A percentile compares a stretch with the other conserved stretches of the same genome.
Conservation (phyloP, 2,797 vertebrate genomes). For the Schizothorax lantsangensis region DNA sequence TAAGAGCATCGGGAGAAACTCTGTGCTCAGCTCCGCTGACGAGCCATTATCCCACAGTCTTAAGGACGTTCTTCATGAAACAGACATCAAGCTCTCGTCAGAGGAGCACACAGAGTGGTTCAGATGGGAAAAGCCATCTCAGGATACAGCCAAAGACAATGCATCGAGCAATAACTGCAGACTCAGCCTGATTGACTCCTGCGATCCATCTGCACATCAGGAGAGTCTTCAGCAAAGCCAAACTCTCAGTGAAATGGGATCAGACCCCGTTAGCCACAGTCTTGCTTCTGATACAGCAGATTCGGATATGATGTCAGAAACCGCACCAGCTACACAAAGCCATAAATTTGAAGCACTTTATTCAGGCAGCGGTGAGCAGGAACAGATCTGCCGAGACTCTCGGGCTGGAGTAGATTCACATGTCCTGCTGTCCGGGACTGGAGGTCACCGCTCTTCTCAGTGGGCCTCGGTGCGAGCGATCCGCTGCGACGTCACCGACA, state of each 20-base stretch:
- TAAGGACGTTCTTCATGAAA: slow-evolving; percentile 47
- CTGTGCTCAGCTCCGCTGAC: slow-evolving; percentile 34
- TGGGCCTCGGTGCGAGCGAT: slow-evolving; percentile 38
- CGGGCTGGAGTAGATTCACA: not conserved
- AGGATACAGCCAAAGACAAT: slow-evolving; percentile 72
- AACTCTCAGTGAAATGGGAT: slow-evolving; percentile 26
- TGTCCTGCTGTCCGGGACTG: slow-evolving; percentile 43
- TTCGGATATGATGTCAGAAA: slow-evolving; percentile 27
- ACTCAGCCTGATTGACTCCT: slow-evolving; percentile 27
- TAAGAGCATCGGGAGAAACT: slow-evolving; percentile 6
- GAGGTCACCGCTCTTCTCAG: not conserved
- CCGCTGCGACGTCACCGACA: slow-evolving; percentile 25
- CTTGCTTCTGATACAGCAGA: slow-evolving; percentile 13
- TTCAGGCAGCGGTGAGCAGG: not conserved
- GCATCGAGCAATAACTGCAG: slow-evolving; percentile 55
- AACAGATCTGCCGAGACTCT: not conserved
- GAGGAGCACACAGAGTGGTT: slow-evolving; percentile 27
- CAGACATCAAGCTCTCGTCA: slow-evolving; percentile 63
- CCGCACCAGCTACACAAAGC: slow-evolving; percentile 24
- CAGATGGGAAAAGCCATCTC: slow-evolving; percentile 71
- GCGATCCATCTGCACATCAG: slow-evolving; percentile 15
- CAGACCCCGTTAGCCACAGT: slow-evolving; percentile 19
- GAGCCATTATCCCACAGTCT: slow-evolving; percentile 63
- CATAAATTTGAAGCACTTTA: slow-evolving; percentile 26
- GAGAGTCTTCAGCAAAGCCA: slow-evolving; percentile 20